Percentiles rank a stretch among this genome's conserved stretches.
These are phyloP conservation scores for Apis cerana DNA, from an alignment of 1,140 invertebrate species.

Conservation along the genomic window DNA sequence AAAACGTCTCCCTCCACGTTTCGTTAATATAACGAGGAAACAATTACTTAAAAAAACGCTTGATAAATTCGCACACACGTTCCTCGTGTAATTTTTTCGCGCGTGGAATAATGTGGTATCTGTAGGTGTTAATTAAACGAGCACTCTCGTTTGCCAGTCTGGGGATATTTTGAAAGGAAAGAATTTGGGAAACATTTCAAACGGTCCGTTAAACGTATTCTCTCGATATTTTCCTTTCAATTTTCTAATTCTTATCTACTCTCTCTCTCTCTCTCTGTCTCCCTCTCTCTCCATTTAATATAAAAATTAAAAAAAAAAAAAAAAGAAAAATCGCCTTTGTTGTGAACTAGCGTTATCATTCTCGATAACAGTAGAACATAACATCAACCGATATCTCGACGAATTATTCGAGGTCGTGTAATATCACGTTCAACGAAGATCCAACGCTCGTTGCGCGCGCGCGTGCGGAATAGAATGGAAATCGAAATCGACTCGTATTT, in stretches of 20 bases:
- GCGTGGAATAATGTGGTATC: background rate
- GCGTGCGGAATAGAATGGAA: too few relatives aligned
- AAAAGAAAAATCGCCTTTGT: background rate
- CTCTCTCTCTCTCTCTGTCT: too few relatives aligned
- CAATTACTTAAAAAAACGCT: background rate
- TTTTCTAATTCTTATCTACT: too few relatives aligned
- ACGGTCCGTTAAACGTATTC: too few relatives aligned
- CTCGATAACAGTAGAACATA: conserved; percentile 26
- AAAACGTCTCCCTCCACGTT: background rate
- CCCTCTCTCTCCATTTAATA: too few relatives aligned
- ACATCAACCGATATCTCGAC: conserved; percentile 30
- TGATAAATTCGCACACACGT: background rate
- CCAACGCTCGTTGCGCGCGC: background rate
- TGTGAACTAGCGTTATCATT: conserved; percentile 41
- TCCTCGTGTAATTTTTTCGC: background rate
- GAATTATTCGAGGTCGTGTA: conserved; percentile 36
- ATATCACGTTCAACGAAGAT: background rate
- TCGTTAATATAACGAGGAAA: background rate
- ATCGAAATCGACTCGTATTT: too few relatives aligned
- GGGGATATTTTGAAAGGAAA: background rate
- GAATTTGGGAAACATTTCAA: background rate
- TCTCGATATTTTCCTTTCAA: too few relatives aligned
- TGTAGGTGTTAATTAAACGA: background rate
- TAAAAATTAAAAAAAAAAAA: too few relatives aligned
- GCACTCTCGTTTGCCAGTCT: background rate